These are phyloP conservation scores for Sebastes itinus DNA, from an alignment of 2,797 vertebrate genomes.

Conservation along the genomic window DNA sequence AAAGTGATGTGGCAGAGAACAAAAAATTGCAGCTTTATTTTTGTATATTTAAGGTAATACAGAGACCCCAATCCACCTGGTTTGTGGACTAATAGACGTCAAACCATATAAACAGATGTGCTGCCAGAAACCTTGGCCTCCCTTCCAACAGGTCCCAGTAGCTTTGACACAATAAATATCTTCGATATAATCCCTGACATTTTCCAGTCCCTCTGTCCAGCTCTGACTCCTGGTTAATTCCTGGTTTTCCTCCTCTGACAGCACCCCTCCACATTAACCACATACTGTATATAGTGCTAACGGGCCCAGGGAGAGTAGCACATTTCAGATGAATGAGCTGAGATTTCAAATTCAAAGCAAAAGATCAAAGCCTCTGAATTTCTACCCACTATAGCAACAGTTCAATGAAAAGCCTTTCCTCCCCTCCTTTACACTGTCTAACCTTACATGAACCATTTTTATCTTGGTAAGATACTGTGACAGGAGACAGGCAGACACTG, in stretches of 20 bases:
- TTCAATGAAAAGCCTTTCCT: neutral
- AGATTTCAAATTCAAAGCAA: slow-evolving; percentile 32
- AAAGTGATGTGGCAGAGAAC: neutral
- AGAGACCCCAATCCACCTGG: neutral
- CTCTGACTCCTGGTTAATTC: slow-evolving; percentile 5
- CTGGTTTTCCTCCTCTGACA: neutral
- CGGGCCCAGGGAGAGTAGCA: neutral
- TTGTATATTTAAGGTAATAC: neutral
- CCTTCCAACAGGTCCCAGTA: neutral
- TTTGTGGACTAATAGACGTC: neutral
- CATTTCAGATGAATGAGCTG: slow-evolving; percentile 39
- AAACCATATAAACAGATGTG: neutral
- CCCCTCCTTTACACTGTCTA: slow-evolving; percentile 22
- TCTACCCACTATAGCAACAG: neutral
- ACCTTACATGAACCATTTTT: slow-evolving; percentile 49
- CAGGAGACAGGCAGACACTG: slow-evolving; percentile 7
- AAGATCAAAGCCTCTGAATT: slow-evolving; percentile 21
- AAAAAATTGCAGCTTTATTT: neutral
- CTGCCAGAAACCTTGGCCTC: neutral
- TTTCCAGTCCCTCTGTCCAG: slow-evolving; percentile 18
- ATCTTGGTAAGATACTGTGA: slow-evolving; percentile 29
- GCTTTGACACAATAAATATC: slow-evolving; percentile 20
- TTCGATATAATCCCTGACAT: neutral
- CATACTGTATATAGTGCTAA: neutral
- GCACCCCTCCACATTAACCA: neutral